Evolutionary conservation across 2,113 vertebrate genomes (phyloP).

Genomic region (Gorsachius goisagi): DNA sequence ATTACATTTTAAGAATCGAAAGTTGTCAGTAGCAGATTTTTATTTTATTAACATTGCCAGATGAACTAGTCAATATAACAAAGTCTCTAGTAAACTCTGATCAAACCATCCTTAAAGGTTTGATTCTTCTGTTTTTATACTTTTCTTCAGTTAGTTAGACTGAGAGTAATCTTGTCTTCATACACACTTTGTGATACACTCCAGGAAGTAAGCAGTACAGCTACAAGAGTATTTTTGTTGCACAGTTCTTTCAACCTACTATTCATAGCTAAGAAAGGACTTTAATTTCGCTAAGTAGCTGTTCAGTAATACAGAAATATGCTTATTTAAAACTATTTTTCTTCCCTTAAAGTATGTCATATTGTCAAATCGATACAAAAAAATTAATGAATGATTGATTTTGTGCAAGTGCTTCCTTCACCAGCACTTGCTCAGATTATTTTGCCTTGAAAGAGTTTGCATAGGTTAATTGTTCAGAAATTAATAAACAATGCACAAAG

Average conservation of each 20-base stretch:
- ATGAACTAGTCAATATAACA: not conserved
- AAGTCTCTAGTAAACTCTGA: not conserved
- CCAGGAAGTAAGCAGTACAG: not conserved
- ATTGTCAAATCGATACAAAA: not conserved
- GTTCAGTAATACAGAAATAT: slow-evolving; percentile 19
- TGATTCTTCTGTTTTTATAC: not conserved
- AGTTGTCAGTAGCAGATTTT: not conserved
- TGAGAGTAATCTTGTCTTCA: no score
- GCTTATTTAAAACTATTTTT: slow-evolving; percentile 11
- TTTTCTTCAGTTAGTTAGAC: not conserved
- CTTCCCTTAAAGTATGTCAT: not conserved
- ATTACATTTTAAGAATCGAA: not conserved
- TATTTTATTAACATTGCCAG: not conserved
- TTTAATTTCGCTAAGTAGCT: slow-evolving; percentile 26
- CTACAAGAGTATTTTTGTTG: not conserved
- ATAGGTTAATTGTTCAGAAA: slow-evolving; percentile 1
- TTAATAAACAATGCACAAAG: not conserved
- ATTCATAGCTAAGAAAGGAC: not conserved
- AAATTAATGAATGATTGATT: not conserved
- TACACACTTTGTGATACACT: not conserved
- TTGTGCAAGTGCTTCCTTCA: not conserved
- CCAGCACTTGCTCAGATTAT: not conserved
- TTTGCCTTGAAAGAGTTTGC: not conserved
- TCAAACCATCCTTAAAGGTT: not conserved
- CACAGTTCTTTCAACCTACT: not conserved